These are phyloP conservation scores for Siderastrea radians DNA, from an alignment of 92 coral and sea anemone genomes.

Conservation along the genomic window DNA sequence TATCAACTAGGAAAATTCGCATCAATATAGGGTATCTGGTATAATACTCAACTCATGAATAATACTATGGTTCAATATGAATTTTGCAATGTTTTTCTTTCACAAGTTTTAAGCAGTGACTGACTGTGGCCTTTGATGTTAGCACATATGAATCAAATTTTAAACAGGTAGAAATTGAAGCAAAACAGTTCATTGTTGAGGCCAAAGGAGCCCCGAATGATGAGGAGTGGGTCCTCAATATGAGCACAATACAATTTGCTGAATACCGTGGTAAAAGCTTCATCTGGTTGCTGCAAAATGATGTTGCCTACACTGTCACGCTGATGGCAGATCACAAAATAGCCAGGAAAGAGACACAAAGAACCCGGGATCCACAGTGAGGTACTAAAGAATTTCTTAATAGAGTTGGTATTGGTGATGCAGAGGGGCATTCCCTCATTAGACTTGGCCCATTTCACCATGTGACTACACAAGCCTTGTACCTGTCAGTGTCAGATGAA, in stretches of 20 bases:
- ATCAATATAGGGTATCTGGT: too few species aligned
- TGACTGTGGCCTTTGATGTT: too few species aligned
- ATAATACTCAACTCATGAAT: too few species aligned
- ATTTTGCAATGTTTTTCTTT: too few species aligned
- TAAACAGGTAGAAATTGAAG: conserved; percentile 44
- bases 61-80: too few species aligned
- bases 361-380: background rate
- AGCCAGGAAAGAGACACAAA: conserved; percentile 17
- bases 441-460: background rate
- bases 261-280: conserved; percentile 55
- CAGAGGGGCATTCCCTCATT: background rate
- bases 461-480: background rate
- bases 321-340: too few species aligned
- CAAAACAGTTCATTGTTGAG: background rate
- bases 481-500: background rate
- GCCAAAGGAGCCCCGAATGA: conserved; percentile 6
- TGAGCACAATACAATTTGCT: conserved; percentile 45
- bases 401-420: background rate
- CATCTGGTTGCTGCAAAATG: conserved; percentile 52
- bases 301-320: conserved; percentile 64
- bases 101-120: too few species aligned
- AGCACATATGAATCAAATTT: too few species aligned
- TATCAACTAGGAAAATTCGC: too few species aligned
- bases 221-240: conserved; percentile 32
- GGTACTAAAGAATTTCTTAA: background rate